Base-by-base conservation (phyloP, 1,140 invertebrate genomes). In the Brachionus calyciflorus region DNA sequence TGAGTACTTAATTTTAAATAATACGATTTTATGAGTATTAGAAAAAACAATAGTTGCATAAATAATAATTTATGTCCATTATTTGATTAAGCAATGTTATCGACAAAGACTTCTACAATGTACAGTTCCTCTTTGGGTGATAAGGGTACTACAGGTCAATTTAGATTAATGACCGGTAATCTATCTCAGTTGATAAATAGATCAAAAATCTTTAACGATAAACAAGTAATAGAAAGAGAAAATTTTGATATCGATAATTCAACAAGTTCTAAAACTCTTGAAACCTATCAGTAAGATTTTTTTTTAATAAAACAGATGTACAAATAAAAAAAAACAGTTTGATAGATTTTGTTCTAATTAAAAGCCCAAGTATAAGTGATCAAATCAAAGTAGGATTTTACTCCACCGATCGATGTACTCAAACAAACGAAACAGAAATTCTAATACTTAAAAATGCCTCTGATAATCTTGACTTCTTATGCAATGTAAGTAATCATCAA, bases 361-460 rank as follows among this genome's bases (percentile, higher is more conserved):
- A n/a, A n/a, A 84, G 83, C 40, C 83, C 83, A 12, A 78, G 79
- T 30, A 76, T 84, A 49, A 82, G 82, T 33, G 83, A 84, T 65
- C 78, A 81, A 28, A 79, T 80, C 28, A 84, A 84, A 77, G 81
- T 84, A 79, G 83, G 83, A 2, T 84, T 83, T 60, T 84, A 83
- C 75, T 81, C 81, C 57, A 77, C 82, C 77, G 83, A 84, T 78
- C 78, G 82, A 44, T 73, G 77, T 48, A 81, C 80, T 33, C 83
- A 84, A 78, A 84, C 83, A 63, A 80, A 84, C 19, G 78, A 81
- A 33, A 81, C 83, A 65, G 83, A 84, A 69, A 81, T 84, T 33
- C 78, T 84, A 21, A 81, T 83, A 49, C 78, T 84, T n/a, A 84
- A 84, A 76, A 80, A 82, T 53, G 81, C 84, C 79, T 83, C 83